Base-by-base conservation (phyloP, 1,140 invertebrate genomes). In the Drosophila nannoptera region DNA sequence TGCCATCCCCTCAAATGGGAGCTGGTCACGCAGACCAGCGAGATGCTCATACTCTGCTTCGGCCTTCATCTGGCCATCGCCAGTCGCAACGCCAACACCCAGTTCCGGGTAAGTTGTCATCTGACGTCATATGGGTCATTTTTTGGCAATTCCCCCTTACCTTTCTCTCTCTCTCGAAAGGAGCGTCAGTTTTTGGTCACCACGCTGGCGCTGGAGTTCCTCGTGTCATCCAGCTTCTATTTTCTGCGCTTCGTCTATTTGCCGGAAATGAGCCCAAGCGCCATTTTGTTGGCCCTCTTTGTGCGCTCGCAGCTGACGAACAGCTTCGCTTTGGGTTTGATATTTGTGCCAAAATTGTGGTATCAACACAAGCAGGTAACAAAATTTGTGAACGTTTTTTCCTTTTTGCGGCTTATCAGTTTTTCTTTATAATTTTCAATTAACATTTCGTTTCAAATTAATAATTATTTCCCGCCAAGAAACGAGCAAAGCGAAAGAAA, bases 1-100 rank as follows among this genome's bases (percentile, higher is more conserved):
- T 97, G 96, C 89, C 93, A 94, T 88, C 92, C 93, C n/a, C 92
- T 94, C 36, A 95, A 94, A 91, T 97, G 96, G 96, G 95, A 97
- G 86, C 95, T 96, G 89, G 95, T 97, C 58, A 96, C 96, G 31
- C 95, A 97, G 91, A 91, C 92, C 52, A 96, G 94, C n/a, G 96
- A 97, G 90, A 89, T 97, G 63, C 89, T 96, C 14, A 94, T 97
- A 75, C 91, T 98, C 1, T 89, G 93, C 35, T 96, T 96, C 78
- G 96, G 96, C 0, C 92, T 97, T 1, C 94, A 96, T 87, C 91
- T 97, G 65, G 94, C 95, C 14, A 94, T 95, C 81, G 94, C 95
- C 42, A 93, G 94, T 38, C 90, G 94, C 9, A 96, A 96, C 87
- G 96, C 96, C n/a, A 93, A 94, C 55, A 95, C 94, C 4, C 95